Conservation (phyloP, 2,113 vertebrate species). For the Cyphomyrus plagiostoma region DNA sequence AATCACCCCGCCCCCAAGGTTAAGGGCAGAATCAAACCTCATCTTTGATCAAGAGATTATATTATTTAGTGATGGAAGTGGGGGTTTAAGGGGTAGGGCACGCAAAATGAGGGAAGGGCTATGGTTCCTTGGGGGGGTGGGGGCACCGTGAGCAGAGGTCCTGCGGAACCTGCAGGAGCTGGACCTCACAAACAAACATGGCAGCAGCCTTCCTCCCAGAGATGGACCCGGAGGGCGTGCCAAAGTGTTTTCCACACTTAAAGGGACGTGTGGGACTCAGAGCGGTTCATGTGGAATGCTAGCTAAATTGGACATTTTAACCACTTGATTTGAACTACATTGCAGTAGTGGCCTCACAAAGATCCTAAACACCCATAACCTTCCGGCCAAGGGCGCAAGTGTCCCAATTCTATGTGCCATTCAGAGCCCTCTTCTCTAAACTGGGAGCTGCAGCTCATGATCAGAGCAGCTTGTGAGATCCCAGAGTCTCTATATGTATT, state of each 20-base stretch:
- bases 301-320: not conserved
- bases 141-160: too few species aligned
- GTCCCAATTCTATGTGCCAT: not conserved
- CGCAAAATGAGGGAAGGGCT: not conserved
- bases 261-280: not conserved
- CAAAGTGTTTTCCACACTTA: slow-evolving; percentile 17
- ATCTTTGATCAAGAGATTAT: not conserved
- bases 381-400: not conserved
- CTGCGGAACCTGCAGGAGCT: not conserved
- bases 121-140: not conserved
- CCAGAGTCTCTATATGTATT: slow-evolving; percentile 39
- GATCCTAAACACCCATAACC: not conserved
- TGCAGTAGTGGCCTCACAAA: not conserved
- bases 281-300: not conserved
- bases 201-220: slow-evolving; percentile 14
- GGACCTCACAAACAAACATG: slow-evolving; percentile 21
- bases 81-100: not conserved
- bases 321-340: not conserved
- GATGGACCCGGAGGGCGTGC: slow-evolving; percentile 16
- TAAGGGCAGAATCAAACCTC: slow-evolving; percentile 6
- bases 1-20: not conserved
- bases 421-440: not conserved
- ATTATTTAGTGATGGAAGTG: not conserved
- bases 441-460: not conserved
- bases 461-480: not conserved